phyloP scores from a whole-genome alignment of 2,797 vertebrate genomes.

The Basileuterus tristriatus region DNA sequence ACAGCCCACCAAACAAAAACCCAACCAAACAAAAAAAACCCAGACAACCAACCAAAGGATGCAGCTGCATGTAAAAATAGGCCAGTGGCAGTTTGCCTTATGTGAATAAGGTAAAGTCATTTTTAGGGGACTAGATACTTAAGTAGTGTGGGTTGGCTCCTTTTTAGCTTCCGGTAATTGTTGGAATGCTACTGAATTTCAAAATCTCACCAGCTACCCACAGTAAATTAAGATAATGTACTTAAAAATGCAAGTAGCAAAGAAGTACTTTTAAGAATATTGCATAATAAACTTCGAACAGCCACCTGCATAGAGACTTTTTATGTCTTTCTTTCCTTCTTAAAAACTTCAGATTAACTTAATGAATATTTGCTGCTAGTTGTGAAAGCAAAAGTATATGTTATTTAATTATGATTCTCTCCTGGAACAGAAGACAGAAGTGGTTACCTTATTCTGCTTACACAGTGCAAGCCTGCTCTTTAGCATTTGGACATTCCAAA shows the following conservation, averaged over 20 bases:
- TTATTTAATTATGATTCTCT: not conserved
- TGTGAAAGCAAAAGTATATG: not conserved
- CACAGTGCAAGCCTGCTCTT: not conserved
- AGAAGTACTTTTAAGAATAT: not conserved
- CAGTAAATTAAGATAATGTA: not conserved
- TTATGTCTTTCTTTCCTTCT: not conserved
- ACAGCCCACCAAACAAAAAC: not conserved
- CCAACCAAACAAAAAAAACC: not conserved
- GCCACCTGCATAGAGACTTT: not conserved
- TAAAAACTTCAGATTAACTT: not conserved
- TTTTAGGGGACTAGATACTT: not conserved
- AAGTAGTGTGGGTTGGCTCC: not conserved
- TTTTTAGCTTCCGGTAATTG: not conserved
- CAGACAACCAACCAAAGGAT: not conserved
- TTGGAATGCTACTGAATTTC: not conserved
- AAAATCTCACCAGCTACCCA: not conserved
- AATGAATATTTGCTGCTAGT: constrained; percentile 12
- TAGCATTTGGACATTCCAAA: not conserved
- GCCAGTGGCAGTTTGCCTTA: not conserved
- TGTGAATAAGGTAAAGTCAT: not conserved
- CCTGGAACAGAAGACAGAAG: not conserved
- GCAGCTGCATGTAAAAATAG: not conserved
- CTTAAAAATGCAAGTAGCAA: not conserved
- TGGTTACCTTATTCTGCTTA: not conserved
- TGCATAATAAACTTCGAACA: not conserved